phyloP scores from a whole-genome alignment of 92 coral and sea anemone species.

The Galaxea fascicularis region DNA sequence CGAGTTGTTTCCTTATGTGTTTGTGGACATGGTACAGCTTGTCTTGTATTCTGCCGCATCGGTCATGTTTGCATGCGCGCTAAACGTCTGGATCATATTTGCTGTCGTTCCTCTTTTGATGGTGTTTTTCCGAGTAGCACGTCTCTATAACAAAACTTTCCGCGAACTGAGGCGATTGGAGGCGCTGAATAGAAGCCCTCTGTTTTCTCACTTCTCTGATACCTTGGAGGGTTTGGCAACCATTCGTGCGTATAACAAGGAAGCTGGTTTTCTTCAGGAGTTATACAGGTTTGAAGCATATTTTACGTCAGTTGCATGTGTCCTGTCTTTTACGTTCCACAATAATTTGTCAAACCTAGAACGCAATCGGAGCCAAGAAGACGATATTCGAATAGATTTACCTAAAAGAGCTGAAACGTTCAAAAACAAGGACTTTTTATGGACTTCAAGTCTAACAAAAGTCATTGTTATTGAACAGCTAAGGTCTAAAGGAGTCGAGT shows the following conservation, averaged over 20 bases:
- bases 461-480: too few species aligned
- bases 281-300: conserved; percentile 45
- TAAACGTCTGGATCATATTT: conserved; percentile 15
- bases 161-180: conserved; percentile 56
- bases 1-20: conserved; percentile 35
- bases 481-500: too few species aligned
- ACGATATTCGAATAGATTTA: too few species aligned
- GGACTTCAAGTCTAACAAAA: too few species aligned
- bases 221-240: conserved; percentile 55
- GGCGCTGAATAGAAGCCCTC: conserved; percentile 24
- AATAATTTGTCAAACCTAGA: too few species aligned
- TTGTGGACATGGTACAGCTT: conserved; percentile 29
- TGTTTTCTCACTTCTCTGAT: conserved; percentile 34
- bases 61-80: not conserved
- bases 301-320: too few species aligned
- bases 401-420: too few species aligned
- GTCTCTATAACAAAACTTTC: conserved; percentile 44
- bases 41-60: not conserved
- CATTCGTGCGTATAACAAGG: conserved; percentile 47
- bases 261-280: conserved; percentile 14
- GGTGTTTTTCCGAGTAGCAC: conserved; percentile 5
- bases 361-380: too few species aligned
- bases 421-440: too few species aligned
- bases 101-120: conserved; percentile 43
- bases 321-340: too few species aligned